phyloP scores from a whole-genome alignment of 2,888 invertebrate species.

The Augochlorella aurata region DNA sequence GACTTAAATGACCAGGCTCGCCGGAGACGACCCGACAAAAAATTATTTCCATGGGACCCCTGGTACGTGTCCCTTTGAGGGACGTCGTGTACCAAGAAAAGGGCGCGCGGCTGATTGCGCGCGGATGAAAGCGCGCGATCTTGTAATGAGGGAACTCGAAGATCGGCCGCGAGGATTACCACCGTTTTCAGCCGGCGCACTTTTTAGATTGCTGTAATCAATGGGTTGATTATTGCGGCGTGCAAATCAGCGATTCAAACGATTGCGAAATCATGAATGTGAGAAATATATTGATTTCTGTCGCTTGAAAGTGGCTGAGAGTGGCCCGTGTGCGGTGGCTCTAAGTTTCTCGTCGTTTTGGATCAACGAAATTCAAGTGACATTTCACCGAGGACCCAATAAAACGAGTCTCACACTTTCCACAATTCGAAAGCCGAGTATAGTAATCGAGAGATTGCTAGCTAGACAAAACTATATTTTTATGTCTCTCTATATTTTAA shows the following conservation, averaged over 20 bases:
- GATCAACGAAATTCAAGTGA: neutral
- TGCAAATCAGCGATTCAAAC: too few species aligned
- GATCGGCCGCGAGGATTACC: neutral
- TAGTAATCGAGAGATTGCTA: neutral
- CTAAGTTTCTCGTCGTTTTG: neutral
- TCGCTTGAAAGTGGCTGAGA: too few species aligned
- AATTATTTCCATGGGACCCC: conserved; percentile 37
- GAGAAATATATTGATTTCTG: too few species aligned
- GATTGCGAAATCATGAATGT: too few species aligned
- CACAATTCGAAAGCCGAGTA: neutral
- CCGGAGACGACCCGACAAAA: conserved; percentile 25
- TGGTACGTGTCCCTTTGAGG: conserved; percentile 31
- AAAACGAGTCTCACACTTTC: neutral
- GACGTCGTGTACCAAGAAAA: conserved; percentile 34
- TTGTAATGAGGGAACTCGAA: conserved; percentile 42
- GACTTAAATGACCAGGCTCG: conserved; percentile 44
- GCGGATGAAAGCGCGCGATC: conserved; percentile 6
- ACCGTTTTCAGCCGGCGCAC: neutral
- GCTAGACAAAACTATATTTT: neutral
- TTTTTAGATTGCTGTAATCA: too few species aligned
- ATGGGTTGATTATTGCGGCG: too few species aligned
- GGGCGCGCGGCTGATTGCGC: conserved; percentile 26
- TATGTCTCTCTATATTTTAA: too few species aligned
- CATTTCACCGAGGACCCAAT: too few species aligned
- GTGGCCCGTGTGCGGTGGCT: too few species aligned